These are phyloP conservation scores for Semicossyphus pulcher DNA, from an alignment of 2,113 vertebrate genomes.

Conservation along the genomic window DNA sequence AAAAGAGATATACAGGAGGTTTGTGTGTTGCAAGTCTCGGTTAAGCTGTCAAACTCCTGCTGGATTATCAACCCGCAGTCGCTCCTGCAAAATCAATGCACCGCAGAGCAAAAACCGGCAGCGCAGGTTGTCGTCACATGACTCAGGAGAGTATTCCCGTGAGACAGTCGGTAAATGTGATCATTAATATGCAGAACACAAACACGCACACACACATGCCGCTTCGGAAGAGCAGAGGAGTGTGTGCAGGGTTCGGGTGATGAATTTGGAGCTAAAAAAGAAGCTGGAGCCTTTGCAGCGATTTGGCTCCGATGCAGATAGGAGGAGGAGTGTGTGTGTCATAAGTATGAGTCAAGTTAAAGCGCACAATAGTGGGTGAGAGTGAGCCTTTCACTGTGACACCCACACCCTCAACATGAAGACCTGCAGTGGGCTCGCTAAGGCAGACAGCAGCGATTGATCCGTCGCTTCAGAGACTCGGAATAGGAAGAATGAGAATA, in stretches of 20 bases:
- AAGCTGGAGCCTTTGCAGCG: not conserved
- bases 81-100: conserved; percentile 51
- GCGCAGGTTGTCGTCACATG: conserved; percentile 13
- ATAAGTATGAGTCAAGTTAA: conserved; percentile 70
- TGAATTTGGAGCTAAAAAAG: not conserved
- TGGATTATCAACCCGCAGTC: conserved; percentile 39
- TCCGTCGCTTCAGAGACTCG: conserved; percentile 43
- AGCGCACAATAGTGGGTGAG: conserved; percentile 53
- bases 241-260: conserved; percentile 20
- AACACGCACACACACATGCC: conserved; percentile 1
- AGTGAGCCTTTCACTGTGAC: conserved; percentile 58
- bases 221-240: conserved; percentile 23
- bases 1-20: conserved; percentile 24
- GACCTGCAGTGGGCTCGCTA: conserved; percentile 53
- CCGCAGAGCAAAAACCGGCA: conserved; percentile 34
- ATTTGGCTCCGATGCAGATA: conserved; percentile 25
- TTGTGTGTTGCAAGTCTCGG: conserved; percentile 9
- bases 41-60: conserved; percentile 47
- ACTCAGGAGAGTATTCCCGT: conserved; percentile 25
- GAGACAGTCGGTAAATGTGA: not conserved
- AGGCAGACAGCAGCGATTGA: conserved; percentile 57
- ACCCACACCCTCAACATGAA: conserved; percentile 56
- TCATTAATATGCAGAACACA: conserved; percentile 43
- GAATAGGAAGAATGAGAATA: conserved; percentile 41
- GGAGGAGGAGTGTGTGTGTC: conserved; percentile 42